Conservation (phyloP, 1,140 invertebrate genomes). For the Bombus confusus region DNA sequence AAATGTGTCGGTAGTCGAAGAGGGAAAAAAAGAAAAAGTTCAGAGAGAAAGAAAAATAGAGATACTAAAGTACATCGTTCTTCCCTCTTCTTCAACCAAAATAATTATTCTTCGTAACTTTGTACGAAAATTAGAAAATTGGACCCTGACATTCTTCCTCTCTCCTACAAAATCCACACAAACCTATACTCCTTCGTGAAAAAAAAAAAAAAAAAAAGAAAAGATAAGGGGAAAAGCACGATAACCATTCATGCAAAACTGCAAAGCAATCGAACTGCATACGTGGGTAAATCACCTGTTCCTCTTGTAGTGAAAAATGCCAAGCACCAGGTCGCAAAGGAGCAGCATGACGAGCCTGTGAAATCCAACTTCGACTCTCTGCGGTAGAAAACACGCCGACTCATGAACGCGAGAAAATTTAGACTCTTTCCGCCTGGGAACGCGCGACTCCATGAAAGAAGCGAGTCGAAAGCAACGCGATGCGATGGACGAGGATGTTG, state of each 20-base stretch:
- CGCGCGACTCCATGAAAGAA: not conserved
- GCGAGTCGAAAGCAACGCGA: not conserved
- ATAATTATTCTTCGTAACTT: too few species aligned
- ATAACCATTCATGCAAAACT: not conserved
- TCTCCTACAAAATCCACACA: too few species aligned
- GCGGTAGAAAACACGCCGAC: not conserved
- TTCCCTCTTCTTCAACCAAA: too few species aligned
- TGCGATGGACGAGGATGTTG: not conserved
- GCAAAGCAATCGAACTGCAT: not conserved
- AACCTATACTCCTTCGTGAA: not conserved
- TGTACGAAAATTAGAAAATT: too few species aligned
- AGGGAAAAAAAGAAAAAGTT: too few species aligned
- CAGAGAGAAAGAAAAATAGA: too few species aligned
- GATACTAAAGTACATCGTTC: too few species aligned
- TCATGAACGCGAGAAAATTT: not conserved
- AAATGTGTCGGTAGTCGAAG: too few species aligned
- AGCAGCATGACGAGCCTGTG: constrained; percentile 62
- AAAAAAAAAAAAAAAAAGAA: not conserved
- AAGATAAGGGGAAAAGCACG: not conserved
- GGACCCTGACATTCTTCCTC: too few species aligned
- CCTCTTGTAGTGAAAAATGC: constrained; percentile 61
- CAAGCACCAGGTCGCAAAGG: constrained; percentile 69
- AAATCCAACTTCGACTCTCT: too few species aligned
- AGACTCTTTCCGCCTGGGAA: not conserved
- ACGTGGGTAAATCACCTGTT: constrained; percentile 60